These are phyloP conservation scores for Amphilophus citrinellus DNA, from an alignment of 2,113 vertebrate species.

Conservation along the genomic window DNA sequence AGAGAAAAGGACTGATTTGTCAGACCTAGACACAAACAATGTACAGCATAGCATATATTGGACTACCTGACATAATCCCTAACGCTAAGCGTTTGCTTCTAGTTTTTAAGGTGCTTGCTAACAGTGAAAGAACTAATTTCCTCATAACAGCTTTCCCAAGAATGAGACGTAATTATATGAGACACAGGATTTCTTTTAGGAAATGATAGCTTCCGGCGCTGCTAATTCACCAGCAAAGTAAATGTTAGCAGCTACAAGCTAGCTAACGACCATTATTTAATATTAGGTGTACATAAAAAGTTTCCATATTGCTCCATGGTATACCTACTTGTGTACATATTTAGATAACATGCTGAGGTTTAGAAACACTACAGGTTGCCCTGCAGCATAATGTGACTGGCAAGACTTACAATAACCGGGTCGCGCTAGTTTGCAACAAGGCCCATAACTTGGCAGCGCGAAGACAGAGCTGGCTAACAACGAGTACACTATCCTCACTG, in stretches of 20 bases:
- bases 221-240: slow-evolving; percentile 1
- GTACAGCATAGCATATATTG: background rate
- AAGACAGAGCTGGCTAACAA: background rate
- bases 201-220: background rate
- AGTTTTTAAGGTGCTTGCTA: background rate
- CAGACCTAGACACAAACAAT: background rate
- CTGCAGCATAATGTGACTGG: slow-evolving; percentile 4
- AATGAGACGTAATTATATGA: no score
- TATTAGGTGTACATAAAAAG: background rate
- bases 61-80: background rate
- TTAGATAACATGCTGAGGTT: background rate
- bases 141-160: no score
- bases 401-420: slow-evolving; percentile 35
- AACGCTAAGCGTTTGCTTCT: background rate
- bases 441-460: slow-evolving; percentile 51
- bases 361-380: slow-evolving; percentile 12
- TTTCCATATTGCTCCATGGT: background rate
- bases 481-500: background rate
- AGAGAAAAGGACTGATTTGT: no score
- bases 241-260: background rate
- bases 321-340: background rate
- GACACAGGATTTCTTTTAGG: background rate
- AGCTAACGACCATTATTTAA: background rate
- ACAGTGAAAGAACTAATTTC: background rate
- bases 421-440: slow-evolving; percentile 58